A percentile compares a stretch with the other conserved stretches of the same genome.
Conservation (phyloP, 2,888 invertebrate species). For the Drosophila pullipes region DNA sequence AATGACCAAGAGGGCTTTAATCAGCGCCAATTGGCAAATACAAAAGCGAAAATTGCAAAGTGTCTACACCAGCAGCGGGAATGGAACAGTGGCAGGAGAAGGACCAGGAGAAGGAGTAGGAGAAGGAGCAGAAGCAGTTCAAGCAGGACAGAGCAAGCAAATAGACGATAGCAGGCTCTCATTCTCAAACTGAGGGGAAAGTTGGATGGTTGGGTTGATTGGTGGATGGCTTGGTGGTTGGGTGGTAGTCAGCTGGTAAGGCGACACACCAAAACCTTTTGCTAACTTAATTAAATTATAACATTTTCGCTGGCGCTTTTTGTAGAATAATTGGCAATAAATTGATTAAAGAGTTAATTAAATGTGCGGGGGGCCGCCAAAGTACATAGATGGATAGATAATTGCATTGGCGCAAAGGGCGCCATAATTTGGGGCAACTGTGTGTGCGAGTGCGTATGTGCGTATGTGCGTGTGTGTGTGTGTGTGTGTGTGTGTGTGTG, state of each 20-base stretch:
- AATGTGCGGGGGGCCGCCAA: constrained; percentile 57
- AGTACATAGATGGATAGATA: constrained; percentile 64
- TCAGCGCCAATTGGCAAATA: constrained; percentile 76
- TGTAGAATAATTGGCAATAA: constrained; percentile 78
- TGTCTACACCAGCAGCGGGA: constrained; percentile 29
- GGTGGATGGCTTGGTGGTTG: constrained; percentile 5
- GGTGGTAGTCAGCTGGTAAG: constrained; percentile 18
- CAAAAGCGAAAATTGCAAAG: constrained; percentile 72
- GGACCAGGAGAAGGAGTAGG: background rate
- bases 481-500: constrained; percentile 2
- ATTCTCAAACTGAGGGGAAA: constrained; percentile 12
- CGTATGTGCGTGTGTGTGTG: background rate
- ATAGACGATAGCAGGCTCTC: constrained; percentile 18
- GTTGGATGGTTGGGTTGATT: constrained; percentile 1
- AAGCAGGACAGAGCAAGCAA: constrained; percentile 8
- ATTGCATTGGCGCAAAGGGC: constrained; percentile 66
- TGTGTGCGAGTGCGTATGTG: constrained; percentile 3
- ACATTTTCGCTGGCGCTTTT: constrained; percentile 76
- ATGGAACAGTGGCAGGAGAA: background rate
- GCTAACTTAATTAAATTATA: constrained; percentile 80
- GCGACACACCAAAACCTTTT: constrained; percentile 74
- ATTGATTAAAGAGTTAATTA: constrained; percentile 79
- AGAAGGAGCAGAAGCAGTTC: background rate
- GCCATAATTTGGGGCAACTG: constrained; percentile 42
- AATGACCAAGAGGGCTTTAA: constrained; percentile 71